Evolutionary conservation across 2,113 vertebrate species (phyloP), one percentile per base, ranked within the genome.

Genomic region (Paramisgurnus dabryanus): DNA sequence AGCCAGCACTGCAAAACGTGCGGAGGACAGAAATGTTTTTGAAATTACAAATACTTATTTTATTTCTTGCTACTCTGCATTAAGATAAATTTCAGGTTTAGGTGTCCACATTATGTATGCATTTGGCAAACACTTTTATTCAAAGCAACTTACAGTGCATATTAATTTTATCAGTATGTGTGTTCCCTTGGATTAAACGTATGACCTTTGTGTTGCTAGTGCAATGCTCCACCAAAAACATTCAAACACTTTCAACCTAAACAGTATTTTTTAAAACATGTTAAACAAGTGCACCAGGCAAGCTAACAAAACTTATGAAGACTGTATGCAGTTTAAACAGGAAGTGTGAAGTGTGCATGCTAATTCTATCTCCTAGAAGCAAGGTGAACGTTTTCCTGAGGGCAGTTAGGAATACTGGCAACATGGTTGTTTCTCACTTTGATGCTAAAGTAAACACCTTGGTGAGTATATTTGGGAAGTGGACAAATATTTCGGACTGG

Each of bases 391-490:
- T 53, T 66, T 77, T 4, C 47, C 74, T 41, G 40, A 66, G 47
- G 60, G 34, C 47, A 34, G 74, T 47, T 77, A 77, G 53, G 74
- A 77, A 55, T 47, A 66, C 63, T 40, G 61, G 27, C 47, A 61
- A 55, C 66, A 77, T 66, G 74, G 74, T 55, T 77, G 63, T 65
- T 77, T 77, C 74, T 53, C 63, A 10, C 74, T 65, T 77, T 77
- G 47, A 77, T 66, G 74, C 63, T 77, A 77, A 66, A 66, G 39
- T 76, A 77, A 77, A 77, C 63, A 66, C 27, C 4, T 27, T 77
- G 34, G 47, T 77, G 74, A 40, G 47, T 53, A 77, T 45, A 76
- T 9, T 55, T 55, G 60, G 73, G 43, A 76, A 18, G 49, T 50
- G 73, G 49, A 76, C 63, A 77, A 66, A 66, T 15, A 77, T 77